These are phyloP conservation scores for Iselma pallidipennis DNA, from an alignment of 2,888 invertebrate species.

Conservation along the genomic window DNA sequence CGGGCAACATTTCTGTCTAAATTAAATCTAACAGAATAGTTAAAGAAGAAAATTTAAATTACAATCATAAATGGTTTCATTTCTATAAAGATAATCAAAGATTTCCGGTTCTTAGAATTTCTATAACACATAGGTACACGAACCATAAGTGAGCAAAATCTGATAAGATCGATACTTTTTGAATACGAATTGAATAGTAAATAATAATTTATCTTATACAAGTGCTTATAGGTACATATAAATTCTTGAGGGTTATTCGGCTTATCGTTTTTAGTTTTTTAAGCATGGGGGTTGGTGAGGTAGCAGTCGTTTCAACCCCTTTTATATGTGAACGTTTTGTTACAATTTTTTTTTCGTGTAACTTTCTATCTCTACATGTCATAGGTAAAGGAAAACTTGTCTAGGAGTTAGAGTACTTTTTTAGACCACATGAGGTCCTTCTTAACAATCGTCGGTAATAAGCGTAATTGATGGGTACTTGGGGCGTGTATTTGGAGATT, in stretches of 20 bases:
- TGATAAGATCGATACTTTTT: neutral
- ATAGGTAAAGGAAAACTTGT: conserved; percentile 13
- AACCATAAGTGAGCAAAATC: neutral
- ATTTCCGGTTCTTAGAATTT: neutral
- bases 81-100: too few species aligned
- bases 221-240: conserved; percentile 9
- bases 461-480: conserved; percentile 39
- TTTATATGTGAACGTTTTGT: conserved; percentile 29
- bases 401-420: conserved; percentile 19
- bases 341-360: conserved; percentile 24
- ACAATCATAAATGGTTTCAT: too few species aligned
- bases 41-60: too few species aligned
- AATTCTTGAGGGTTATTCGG: conserved; percentile 10
- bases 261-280: conserved; percentile 17
- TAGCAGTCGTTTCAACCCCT: conserved; percentile 30
- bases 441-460: conserved; percentile 40
- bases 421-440: conserved; percentile 30
- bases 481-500: conserved; percentile 34
- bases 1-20: too few species aligned
- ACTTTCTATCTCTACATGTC: conserved; percentile 14
- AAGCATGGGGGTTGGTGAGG: conserved; percentile 16
- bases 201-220: conserved; percentile 9
- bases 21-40: too few species aligned
- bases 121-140: neutral
- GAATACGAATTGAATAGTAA: neutral